Percentiles rank a stretch among this genome's conserved stretches.
These are phyloP conservation scores for Cossypha polioptera DNA, from an alignment of 2,797 vertebrate genomes.

Conservation along the genomic window DNA sequence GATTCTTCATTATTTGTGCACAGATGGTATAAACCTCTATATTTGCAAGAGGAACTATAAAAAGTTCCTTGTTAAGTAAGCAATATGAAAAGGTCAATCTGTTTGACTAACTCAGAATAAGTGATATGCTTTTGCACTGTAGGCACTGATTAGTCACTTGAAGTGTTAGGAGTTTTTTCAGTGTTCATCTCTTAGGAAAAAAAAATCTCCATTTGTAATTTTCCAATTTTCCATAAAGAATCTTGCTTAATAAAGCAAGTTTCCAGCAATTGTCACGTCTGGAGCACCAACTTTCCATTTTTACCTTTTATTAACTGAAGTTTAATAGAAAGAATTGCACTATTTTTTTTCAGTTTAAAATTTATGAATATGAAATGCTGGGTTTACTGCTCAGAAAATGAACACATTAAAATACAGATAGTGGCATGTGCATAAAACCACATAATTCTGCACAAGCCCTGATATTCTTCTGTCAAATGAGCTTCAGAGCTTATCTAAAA, in stretches of 20 bases:
- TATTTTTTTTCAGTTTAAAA: neutral
- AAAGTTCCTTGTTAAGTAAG: neutral
- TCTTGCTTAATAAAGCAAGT: neutral
- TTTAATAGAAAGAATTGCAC: neutral
- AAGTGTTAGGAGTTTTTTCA: neutral
- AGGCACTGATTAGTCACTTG: neutral
- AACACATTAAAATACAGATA: neutral
- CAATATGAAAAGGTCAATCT: neutral
- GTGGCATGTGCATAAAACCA: neutral
- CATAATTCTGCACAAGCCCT: neutral
- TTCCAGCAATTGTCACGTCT: neutral
- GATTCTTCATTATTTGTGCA: neutral
- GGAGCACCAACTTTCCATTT: neutral
- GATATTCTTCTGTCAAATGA: neutral
- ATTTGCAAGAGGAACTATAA: neutral
- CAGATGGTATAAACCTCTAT: neutral
- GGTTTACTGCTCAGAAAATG: neutral
- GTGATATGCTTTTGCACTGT: neutral
- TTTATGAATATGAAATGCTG: neutral
- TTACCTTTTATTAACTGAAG: neutral
- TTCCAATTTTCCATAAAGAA: neutral
- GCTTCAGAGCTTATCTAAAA: neutral
- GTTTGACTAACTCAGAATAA: neutral
- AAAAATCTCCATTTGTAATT: neutral
- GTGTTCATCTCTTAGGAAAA: neutral